Evolutionary conservation across 2,888 invertebrate genomes (phyloP).

Genomic region (Catocala fraxini): DNA sequence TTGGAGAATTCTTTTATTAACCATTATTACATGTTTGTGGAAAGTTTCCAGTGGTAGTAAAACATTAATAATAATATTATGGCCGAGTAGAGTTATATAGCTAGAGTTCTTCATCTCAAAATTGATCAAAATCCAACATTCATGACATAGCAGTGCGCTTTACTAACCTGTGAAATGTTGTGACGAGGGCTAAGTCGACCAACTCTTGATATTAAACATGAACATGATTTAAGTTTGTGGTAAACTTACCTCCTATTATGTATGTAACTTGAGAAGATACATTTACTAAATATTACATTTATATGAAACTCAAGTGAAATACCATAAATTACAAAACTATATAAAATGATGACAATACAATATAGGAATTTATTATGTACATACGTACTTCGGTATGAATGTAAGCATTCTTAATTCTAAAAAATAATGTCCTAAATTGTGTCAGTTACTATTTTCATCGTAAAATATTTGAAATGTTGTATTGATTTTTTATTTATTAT

Average conservation of each 20-base stretch:
- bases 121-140: not conserved
- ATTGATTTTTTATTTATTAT: too few species aligned
- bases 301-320: too few species aligned
- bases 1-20: conserved; percentile 60
- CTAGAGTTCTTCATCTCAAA: not conserved
- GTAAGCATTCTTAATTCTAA: too few species aligned
- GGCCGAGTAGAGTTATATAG: too few species aligned
- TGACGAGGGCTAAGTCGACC: not conserved
- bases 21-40: conserved; percentile 53
- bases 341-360: too few species aligned
- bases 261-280: conserved; percentile 2
- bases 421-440: too few species aligned
- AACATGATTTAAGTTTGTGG: conserved; percentile 5
- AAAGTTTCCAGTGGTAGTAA: conserved; percentile 1
- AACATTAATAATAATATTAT: conserved; percentile 2
- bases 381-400: too few species aligned
- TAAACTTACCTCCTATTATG: not conserved
- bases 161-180: not conserved
- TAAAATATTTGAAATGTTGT: too few species aligned
- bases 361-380: too few species aligned
- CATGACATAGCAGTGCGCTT: not conserved
- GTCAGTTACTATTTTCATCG: too few species aligned
- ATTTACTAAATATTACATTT: too few species aligned
- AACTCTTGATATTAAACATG: not conserved
- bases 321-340: too few species aligned